Percentiles rank a stretch among this genome's conserved stretches.
Conservation (phyloP, 1,140 invertebrate species). For the Procambarus virginalis region DNA sequence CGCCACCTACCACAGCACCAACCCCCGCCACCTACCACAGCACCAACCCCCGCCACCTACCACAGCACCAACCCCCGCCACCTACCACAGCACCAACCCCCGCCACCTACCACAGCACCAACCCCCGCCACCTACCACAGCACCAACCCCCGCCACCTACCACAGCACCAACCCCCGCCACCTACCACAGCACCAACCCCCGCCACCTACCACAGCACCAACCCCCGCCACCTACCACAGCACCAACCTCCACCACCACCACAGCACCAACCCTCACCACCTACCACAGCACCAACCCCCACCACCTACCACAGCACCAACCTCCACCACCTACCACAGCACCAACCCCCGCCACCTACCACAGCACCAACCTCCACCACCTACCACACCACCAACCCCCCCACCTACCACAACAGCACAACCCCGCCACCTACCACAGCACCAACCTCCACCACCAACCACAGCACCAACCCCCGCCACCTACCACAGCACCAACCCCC, state of each 20-base stretch:
- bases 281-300: background rate
- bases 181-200: too few relatives aligned
- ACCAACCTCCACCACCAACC: too few relatives aligned
- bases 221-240: background rate
- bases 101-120: background rate
- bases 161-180: slow-evolving; percentile 18
- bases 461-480: background rate
- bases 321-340: too few relatives aligned
- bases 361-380: background rate
- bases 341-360: background rate
- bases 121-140: background rate
- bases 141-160: background rate
- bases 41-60: too few relatives aligned
- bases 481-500: too few relatives aligned
- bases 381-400: background rate
- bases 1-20: background rate
- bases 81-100: too few relatives aligned
- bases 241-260: too few relatives aligned
- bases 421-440: background rate
- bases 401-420: background rate
- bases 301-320: slow-evolving; percentile 35
- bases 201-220: slow-evolving; percentile 32
- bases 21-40: background rate
- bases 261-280: background rate
- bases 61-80: background rate